Evolutionary conservation across 2,797 vertebrate species (phyloP), one percentile per base, ranked within the genome.

Genomic region (Gymnoscopelus microlampas): DNA sequence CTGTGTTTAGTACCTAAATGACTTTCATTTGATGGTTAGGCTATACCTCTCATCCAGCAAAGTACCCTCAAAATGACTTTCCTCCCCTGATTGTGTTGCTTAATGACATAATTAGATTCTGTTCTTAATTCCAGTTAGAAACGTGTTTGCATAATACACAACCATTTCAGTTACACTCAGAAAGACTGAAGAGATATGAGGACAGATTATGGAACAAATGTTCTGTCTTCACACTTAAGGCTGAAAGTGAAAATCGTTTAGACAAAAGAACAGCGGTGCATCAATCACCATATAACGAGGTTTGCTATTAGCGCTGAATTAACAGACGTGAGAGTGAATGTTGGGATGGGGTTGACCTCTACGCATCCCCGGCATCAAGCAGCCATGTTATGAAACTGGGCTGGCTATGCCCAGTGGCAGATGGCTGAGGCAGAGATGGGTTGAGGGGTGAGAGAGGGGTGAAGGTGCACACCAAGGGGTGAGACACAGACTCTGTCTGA

Each of bases 381-480:
- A 58, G 58, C 47, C 35, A 32, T 47, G 60, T 75, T 62, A 70
- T 63, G 61, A 77, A 79, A 67, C 24, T 23, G 66, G 63, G 53
- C 13, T 3, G 63, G 56, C 66, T 55, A 29, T 8, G 29, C 47
- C 48, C 15, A 5, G 51, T n/a, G 68, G 74, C 87, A 85, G 84
- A 85, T 85, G 86, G 82, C 53, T 63, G 68, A 60, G 62, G 55
- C 68, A 63, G 11, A 71, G 59, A 70, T 19, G 66, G 60, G 50
- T 73, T 71, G 61, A 78, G 49, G 67, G 59, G 65, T 44, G 39
- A 44, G 39, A 8, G 39, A 44, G 9, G 8, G 39, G 39, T 44
- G 39, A 44, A 44, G 9, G 24, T 6, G 19, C 51, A 35, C 23
- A 56, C 39, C 23, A 6, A 4, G 15, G 10, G 12, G 19, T 67